phyloP scores from a whole-genome alignment of 2,888 invertebrate species.

The Osedax frankpressi region DNA sequence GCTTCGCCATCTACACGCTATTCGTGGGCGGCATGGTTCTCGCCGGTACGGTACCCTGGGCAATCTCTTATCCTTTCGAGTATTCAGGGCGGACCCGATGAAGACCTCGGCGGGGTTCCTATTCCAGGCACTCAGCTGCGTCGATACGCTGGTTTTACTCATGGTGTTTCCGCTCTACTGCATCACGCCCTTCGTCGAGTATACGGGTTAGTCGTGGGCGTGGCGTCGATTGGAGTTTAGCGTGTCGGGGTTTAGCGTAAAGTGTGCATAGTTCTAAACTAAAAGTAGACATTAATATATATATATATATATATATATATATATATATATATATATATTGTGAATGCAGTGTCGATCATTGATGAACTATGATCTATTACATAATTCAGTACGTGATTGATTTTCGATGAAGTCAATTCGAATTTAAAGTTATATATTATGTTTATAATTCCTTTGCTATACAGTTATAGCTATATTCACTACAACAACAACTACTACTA shows the following conservation, averaged over 20 bases:
- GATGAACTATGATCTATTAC: too few relatives aligned
- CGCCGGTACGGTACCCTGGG: constrained; percentile 26
- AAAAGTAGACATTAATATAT: neutral
- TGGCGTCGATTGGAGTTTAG: neutral
- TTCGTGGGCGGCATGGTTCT: constrained; percentile 25
- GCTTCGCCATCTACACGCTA: constrained; percentile 26
- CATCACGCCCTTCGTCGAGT: constrained; percentile 22
- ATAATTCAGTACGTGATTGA: too few relatives aligned
- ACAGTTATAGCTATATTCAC: too few relatives aligned
- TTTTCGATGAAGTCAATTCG: too few relatives aligned
- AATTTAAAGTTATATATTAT: too few relatives aligned
- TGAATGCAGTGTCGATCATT: neutral
- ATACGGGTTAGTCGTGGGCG: constrained; percentile 17
- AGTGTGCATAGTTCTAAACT: neutral
- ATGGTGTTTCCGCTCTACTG: constrained; percentile 26
- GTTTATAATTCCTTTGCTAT: too few relatives aligned
- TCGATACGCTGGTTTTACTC: constrained; percentile 26
- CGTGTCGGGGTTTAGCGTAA: neutral
- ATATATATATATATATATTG: neutral
- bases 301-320: neutral
- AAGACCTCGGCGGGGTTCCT: constrained; percentile 29
- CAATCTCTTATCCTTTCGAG: constrained; percentile 26
- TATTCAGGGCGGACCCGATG: constrained; percentile 27
- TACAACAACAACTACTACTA: neutral
- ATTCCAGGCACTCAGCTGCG: constrained; percentile 27